Evolutionary conservation across 1,140 invertebrate genomes (phyloP), one percentile per base, ranked within the genome.

Genomic region (Zaprionus camerounensis): DNA sequence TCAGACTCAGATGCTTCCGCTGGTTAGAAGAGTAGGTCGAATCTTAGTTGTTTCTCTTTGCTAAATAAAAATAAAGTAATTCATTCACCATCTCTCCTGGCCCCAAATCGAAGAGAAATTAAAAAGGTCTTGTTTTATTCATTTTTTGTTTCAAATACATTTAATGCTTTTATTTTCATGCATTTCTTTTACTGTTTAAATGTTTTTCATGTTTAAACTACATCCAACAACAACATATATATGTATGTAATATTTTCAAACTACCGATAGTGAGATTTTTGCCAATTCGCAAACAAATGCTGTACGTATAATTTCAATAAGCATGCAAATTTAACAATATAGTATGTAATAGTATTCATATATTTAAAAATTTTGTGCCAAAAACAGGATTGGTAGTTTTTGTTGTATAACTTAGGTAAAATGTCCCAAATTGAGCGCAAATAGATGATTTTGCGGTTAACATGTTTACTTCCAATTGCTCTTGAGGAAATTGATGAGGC

Each of bases 401-500:
- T 64, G 58, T 46, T 38, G 34, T 72, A 59, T 53, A 59, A 67
- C 69, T 74, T 74, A 71, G 41, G 41, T 63, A 53, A 53, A 36
- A 75, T 46, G 59, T 62, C 46, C 24, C 55, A 71, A 53, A 17
- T 44, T 58, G 59, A 58, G 65, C 53, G 26, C 53, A 20, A 28
- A 26, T 46, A 17, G 13, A 26, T 24, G 22, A 13, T 34, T 24
- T 20, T 58, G n/a, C 20, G 12, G 36, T 12, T 53, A 44, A 38
- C 13, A 64, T 46, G 46, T 73, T 78, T 91, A 91, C 82, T 93
- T 92, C 92, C 92, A 94, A 83, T 94, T 95, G 34, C 92, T 83
- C 86, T 98, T 99, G 80, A 99, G 96, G 93, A 98, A 99, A 93
- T 98, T 98, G 85, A 99, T 98, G 20, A 99, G 95, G 15, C 97